Evolutionary conservation across 2,888 invertebrate genomes (phyloP).

Genomic region (Saturnia pavonia): DNA sequence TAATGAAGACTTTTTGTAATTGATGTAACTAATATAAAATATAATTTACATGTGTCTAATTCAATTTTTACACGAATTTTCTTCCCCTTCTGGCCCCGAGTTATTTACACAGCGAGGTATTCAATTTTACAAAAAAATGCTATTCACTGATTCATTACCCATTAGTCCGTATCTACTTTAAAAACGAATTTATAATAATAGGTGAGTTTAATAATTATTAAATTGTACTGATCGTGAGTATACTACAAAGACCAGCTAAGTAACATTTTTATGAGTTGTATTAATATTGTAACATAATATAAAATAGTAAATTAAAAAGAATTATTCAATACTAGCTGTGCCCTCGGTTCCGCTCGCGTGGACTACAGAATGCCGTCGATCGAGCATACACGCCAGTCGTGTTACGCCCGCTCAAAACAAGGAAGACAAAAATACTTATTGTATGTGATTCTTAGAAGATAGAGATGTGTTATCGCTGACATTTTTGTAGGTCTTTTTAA

Average conservation of each 20-base stretch:
- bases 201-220: not conserved
- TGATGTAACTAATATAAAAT: not conserved
- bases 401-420: too few relatives aligned
- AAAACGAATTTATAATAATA: not conserved
- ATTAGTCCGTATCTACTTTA: not conserved
- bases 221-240: not conserved
- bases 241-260: not conserved
- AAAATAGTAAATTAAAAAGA: too few relatives aligned
- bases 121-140: not conserved
- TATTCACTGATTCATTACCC: not conserved
- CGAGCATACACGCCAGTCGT: too few relatives aligned
- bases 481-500: too few relatives aligned
- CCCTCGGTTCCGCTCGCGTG: too few relatives aligned
- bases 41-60: not conserved
- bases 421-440: too few relatives aligned
- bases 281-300: too few relatives aligned
- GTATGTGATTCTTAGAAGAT: too few relatives aligned
- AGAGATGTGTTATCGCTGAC: too few relatives aligned
- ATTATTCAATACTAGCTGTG: too few relatives aligned
- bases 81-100: not conserved
- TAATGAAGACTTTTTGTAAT: not conserved
- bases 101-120: not conserved
- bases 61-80: too few relatives aligned
- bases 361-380: too few relatives aligned
- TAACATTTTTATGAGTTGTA: not conserved